Base-by-base conservation (phyloP, 2,888 invertebrate genomes). In the Leptinotarsa rubiginosa region DNA sequence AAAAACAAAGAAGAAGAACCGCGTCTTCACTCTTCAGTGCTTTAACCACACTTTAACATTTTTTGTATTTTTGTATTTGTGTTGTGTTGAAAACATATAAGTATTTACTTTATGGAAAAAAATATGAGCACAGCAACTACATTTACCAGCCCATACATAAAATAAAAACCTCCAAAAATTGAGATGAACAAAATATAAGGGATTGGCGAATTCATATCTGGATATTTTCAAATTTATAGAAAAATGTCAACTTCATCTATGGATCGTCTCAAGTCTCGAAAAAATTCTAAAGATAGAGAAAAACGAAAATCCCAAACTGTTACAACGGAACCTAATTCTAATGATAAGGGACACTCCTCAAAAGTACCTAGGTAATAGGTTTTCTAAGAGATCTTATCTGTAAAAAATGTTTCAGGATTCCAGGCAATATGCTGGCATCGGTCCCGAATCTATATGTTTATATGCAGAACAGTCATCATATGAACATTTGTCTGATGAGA, bases 401-500 rank as follows among this genome's bases (percentile, higher is more conserved):
- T 18, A 22, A 2, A 3, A 13, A 22, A 22, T 22, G 3, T 81
- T 84, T 76, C 74, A 86, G 86, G 86, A 86, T 54, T 72, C 77
- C 71, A 81, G 84, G 75, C 82, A 84, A 78, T 87, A 84, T 83
- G 86, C 86, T 10, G 87, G 87, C 64, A 84, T 87, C 68, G 83
- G 85, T 71, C 75, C 84, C 54, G 86, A 87, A 65, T 85, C 86
- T 16, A 83, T 87, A 41, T 72, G 78, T 18, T 80, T 79, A 41
- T 86, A 85, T 79, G 84, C 84, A n/a, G 87, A 87, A 81, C 87
- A 88, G 80, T 79, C 83, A 7, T 78, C 80, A 5, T 79, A 82
- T 75, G 86, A 86, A 77, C 83, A 83, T 73, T 75, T 86, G 65
- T 80, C 85, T 13, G 85, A 87, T 67, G 86, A 87, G 65, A 84